phyloP scores from a whole-genome alignment of 2,113 vertebrate genomes.

The Zosterops hypoxanthus region DNA sequence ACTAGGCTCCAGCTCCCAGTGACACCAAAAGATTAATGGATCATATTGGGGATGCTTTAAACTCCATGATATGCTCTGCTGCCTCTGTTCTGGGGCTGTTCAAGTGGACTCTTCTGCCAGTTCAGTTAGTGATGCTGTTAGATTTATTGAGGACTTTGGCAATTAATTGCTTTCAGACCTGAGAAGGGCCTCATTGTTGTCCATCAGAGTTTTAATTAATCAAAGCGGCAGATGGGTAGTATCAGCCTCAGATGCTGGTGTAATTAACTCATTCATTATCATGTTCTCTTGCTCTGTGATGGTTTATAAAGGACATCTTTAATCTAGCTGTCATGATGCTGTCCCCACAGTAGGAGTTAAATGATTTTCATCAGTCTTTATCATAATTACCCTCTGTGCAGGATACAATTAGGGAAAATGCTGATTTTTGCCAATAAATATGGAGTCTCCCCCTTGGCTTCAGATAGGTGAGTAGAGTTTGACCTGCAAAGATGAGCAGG shows the following conservation, averaged over 20 bases:
- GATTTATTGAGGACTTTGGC: conserved; percentile 50
- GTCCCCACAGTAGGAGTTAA: conserved; percentile 27
- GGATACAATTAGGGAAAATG: neutral
- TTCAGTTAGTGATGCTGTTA: neutral
- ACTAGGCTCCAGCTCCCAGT: neutral
- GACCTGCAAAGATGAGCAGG: neutral
- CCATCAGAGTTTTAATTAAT: conserved; percentile 75
- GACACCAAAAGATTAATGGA: neutral
- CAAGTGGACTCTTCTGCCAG: neutral
- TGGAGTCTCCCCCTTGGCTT: neutral
- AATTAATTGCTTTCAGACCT: conserved; percentile 66
- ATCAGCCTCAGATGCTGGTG: conserved; percentile 39
- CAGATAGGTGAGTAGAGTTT: neutral
- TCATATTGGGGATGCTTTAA: neutral
- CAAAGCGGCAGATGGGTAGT: conserved; percentile 74
- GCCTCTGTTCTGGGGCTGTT: neutral
- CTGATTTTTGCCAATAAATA: neutral
- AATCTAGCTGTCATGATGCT: conserved; percentile 27
- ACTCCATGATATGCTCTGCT: neutral
- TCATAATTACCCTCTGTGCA: neutral
- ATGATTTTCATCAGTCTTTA: conserved; percentile 31
- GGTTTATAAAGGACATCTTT: conserved; percentile 46
- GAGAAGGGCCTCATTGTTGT: conserved; percentile 47
- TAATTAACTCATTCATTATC: conserved; percentile 81
- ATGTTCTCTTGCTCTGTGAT: neutral